Evolutionary conservation across 2,888 invertebrate species (phyloP), one percentile per base, ranked within the genome.

Genomic region (Drosophila percnosoma): DNA sequence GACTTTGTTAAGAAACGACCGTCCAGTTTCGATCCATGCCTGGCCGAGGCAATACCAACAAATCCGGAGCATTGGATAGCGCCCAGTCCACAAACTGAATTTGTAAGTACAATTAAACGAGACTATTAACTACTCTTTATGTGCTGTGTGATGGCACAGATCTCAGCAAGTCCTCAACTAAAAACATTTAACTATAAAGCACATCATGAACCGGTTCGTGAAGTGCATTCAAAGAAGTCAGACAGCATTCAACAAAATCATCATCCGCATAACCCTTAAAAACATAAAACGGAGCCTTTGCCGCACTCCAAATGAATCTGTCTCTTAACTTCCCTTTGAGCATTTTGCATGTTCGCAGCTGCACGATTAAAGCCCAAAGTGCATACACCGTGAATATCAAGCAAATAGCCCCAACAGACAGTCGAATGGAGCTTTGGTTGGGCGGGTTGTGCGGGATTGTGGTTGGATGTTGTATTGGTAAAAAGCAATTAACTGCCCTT

Each of bases 1-100:
- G 97, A 97, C 93, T 96, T 97, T 93, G 96, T 97, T 80, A 96
- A 95, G 92, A 94, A 94, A 94, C 92, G 96, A 93, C 93, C 96
- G 93, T 93, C 95, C 94, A 93, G 95, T 91, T 95, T 94, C 87
- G 94, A 94, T 91, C 94, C 96, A 92, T 92, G 94, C 90, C 94
- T 95, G 93, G 93, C 96, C 93, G 93, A 96, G 94, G 95, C 91
- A 78, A 89, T 93, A 90, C 93, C 93, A 75, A 92, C 93, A 70
- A 93, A 93, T 89, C 92, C 92, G 72, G 92, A 92, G 82, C 92
- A 90, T 83, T 92, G 92, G 92, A 89, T 91, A 78, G 92, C 87
- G 52, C 91, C 93, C 58, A 93, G 93, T 91, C 93, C 93, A 78
- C 91, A 93, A 81, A 88, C 93, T 53, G 93, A 93, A 85, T 92